Evolutionary conservation across 2,797 vertebrate species (phyloP).

Genomic region (Apogon hyalosoma): DNA sequence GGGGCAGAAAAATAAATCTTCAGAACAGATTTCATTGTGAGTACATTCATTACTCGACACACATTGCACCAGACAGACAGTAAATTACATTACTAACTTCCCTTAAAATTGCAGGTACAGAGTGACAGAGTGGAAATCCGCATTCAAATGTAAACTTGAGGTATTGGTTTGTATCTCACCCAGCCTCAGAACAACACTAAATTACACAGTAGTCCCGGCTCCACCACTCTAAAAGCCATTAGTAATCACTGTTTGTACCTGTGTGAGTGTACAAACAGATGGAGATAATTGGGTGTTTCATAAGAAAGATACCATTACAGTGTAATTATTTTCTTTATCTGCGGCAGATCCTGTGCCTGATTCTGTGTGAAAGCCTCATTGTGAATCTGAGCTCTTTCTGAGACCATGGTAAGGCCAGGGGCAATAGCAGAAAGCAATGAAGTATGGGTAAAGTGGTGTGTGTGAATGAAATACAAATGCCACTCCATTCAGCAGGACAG

Average conservation of each 20-base stretch:
- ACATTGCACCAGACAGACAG: constrained; percentile 44
- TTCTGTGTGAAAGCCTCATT: constrained; percentile 51
- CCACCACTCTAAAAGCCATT: constrained; percentile 37
- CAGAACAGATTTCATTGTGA: constrained; percentile 56
- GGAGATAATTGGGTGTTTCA: constrained; percentile 67
- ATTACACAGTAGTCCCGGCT: constrained; percentile 39
- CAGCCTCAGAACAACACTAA: constrained; percentile 28
- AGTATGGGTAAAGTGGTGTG: constrained; percentile 61
- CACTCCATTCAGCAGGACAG: constrained; percentile 57
- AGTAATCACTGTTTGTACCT: constrained; percentile 64
- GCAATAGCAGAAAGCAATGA: constrained; percentile 61
- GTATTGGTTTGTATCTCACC: constrained; percentile 11
- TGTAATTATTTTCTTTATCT: constrained; percentile 68
- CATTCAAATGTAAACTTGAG: constrained; percentile 42
- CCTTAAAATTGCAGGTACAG: constrained; percentile 49
- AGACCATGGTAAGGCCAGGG: constrained; percentile 39
- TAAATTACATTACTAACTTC: constrained; percentile 61
- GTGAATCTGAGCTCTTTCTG: constrained; percentile 49
- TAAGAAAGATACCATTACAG: constrained; percentile 62
- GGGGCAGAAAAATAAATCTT: constrained; percentile 65
- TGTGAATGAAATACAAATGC: constrained; percentile 72
- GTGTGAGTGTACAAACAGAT: constrained; percentile 51
- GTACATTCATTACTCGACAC: constrained; percentile 53
- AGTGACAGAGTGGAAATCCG: constrained; percentile 37
- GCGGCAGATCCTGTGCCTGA: constrained; percentile 48